Evolutionary conservation across 1,140 invertebrate genomes (phyloP), one percentile per base, ranked within the genome.

Genomic region (Macrosteles quadrilineatus): DNA sequence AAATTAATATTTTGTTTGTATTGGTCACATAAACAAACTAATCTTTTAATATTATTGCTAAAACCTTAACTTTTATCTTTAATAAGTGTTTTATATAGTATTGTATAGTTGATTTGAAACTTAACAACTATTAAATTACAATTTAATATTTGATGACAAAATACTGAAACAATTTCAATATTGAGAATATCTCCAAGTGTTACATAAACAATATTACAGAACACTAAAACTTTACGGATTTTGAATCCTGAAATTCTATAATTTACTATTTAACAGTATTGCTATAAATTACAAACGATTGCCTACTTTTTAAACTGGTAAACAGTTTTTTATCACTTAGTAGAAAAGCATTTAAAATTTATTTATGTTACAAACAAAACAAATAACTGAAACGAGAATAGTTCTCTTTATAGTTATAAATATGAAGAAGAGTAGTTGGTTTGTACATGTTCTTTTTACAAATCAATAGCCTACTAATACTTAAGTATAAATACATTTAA

Each of bases 401-500:
- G n/a, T 50, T 9, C 21, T 19, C n/a, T 19, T 50, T 19, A 19
- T 50, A 50, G n/a, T 11, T 50, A 50, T 4, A n/a, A 50, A 21
- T 50, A 50, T 19, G 47, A 50, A 19, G 47, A 50, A n/a, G 14
- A 19, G 21, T 50, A 50, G 47, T 11, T 50, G 21, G 47, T 50
- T 50, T 50, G 47, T 50, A 50, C 47, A 50, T 11, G 14, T 50
- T 40, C 36, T 40, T 50, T 50, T 50, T 50, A 50, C 47, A 50
- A 50, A 50, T 19, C 47, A 50, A 50, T 50, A 50, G 14, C 21
- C 47, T 50, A 50, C 47, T 50, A 40, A 50, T 50, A 50, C 47
- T 50, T 50, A 50, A 50, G 47, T 50, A 50, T 50, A 50, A 50
- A 50, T 50, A 50, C 47, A 50, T 50, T 50, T 50, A 50, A 50